Evolutionary conservation across 2,888 invertebrate genomes (phyloP).

Genomic region (Archips crataeganus): DNA sequence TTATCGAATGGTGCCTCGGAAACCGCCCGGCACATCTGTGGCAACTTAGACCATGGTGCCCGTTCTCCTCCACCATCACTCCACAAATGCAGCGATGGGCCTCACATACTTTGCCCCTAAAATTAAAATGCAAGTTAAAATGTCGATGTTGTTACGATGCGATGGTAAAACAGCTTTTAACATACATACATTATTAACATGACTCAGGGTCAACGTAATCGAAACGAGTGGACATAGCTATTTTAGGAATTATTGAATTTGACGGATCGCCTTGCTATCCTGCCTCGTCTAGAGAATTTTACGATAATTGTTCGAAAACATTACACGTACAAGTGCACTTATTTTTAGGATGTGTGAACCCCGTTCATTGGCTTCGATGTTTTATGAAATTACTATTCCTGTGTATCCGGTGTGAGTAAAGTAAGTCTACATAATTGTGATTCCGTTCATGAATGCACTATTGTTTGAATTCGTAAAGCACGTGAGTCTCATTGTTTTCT

Average conservation of each 20-base stretch:
- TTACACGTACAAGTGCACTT: constrained; percentile 39
- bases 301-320: constrained; percentile 37
- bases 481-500: constrained; percentile 20
- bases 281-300: constrained; percentile 23
- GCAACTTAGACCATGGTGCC: too few relatives aligned
- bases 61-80: too few relatives aligned
- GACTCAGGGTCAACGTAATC: constrained; percentile 29
- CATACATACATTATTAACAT: constrained; percentile 2
- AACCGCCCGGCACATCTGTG: too few relatives aligned
- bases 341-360: constrained; percentile 38
- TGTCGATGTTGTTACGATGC: neutral
- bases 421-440: constrained; percentile 18
- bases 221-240: constrained; percentile 17
- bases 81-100: too few relatives aligned
- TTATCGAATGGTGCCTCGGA: too few relatives aligned
- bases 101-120: too few relatives aligned
- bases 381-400: constrained; percentile 37
- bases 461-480: constrained; percentile 21
- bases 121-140: neutral
- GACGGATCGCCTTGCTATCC: neutral
- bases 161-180: neutral
- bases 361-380: constrained; percentile 39
- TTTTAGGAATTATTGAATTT: constrained; percentile 10
- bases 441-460: constrained; percentile 23
- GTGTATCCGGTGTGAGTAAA: constrained; percentile 36